Conservation (phyloP, 2,888 invertebrate species). For the Perdita meconis region DNA sequence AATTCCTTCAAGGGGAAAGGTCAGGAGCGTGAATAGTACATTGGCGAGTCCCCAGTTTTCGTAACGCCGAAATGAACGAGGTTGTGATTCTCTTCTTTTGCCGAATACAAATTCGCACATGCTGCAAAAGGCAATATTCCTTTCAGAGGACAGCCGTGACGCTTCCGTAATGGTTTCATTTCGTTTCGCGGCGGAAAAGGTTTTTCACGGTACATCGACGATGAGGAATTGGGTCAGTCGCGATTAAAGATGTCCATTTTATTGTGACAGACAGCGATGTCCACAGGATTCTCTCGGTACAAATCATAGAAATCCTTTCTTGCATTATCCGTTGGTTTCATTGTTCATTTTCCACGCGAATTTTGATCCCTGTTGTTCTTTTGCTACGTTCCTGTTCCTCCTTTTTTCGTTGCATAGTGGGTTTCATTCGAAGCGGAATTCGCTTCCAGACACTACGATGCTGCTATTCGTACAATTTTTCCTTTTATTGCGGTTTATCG, state of each 20-base stretch:
- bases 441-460: too few relatives aligned
- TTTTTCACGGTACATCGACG: constrained; percentile 6
- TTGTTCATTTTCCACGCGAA: neutral
- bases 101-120: neutral
- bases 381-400: neutral
- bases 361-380: constrained; percentile 1
- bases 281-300: neutral
- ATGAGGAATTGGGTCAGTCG: constrained; percentile 16
- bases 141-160: constrained; percentile 1
- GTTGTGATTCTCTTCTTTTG: neutral
- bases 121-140: neutral
- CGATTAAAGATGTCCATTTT: constrained; percentile 17
- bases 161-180: constrained; percentile 3
- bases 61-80: neutral
- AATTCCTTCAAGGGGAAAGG: too few relatives aligned
- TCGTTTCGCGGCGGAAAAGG: neutral
- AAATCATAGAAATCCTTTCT: neutral
- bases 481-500: too few relatives aligned
- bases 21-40: neutral
- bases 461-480: too few relatives aligned
- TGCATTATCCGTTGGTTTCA: neutral
- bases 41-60: neutral
- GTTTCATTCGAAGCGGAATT: neutral
- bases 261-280: neutral
- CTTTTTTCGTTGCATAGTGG: neutral